Percentiles rank a stretch among this genome's conserved stretches.
These are phyloP conservation scores for Chorisops tibialis DNA, from an alignment of 2,888 invertebrate species.

Conservation along the genomic window DNA sequence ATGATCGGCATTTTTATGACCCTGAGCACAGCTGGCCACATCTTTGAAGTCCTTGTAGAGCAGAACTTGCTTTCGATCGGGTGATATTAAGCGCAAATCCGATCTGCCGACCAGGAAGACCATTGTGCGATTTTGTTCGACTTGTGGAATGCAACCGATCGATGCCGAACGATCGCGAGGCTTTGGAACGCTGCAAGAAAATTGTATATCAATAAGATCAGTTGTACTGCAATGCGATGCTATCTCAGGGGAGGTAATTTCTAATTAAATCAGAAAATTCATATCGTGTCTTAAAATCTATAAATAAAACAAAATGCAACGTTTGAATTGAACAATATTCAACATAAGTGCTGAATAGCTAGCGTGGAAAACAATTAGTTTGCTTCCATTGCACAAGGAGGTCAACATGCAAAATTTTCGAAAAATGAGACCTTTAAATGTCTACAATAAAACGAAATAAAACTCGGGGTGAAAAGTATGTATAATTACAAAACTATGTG, in stretches of 20 bases:
- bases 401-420: too few relatives aligned
- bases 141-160: conserved; percentile 59
- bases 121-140: conserved; percentile 88
- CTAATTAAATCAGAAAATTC: background rate
- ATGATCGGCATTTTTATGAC: conserved; percentile 75
- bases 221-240: background rate
- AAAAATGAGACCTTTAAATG: too few relatives aligned
- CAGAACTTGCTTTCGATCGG: conserved; percentile 85
- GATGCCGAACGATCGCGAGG: conserved; percentile 60
- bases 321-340: background rate
- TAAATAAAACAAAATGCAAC: background rate
- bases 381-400: too few relatives aligned
- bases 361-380: too few relatives aligned
- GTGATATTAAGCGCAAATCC: conserved; percentile 86
- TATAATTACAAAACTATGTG: background rate
- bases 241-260: background rate
- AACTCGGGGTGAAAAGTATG: too few relatives aligned
- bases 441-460: too few relatives aligned
- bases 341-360: too few relatives aligned
- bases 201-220: background rate
- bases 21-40: conserved; percentile 83
- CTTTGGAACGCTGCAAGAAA: conserved; percentile 45
- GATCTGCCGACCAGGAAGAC: conserved; percentile 82
- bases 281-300: background rate
- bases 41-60: conserved; percentile 85